A percentile compares a stretch with the other conserved stretches of the same genome.
These are phyloP conservation scores for Bungarus multicinctus DNA, from an alignment of 2,113 vertebrate species.

Conservation along the genomic window DNA sequence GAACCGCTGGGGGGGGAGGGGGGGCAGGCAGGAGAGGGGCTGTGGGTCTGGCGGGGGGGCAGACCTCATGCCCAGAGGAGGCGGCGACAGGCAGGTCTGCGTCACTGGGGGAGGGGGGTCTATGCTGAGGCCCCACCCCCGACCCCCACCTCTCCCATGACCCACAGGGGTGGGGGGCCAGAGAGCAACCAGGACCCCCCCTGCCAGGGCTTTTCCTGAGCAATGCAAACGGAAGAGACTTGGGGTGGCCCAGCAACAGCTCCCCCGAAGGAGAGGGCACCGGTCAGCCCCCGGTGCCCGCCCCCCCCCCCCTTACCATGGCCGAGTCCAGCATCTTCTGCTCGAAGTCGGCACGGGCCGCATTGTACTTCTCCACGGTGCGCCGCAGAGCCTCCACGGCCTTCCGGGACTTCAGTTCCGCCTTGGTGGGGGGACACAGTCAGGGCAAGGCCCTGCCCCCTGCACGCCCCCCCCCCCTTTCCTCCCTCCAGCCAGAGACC, in stretches of 20 bases:
- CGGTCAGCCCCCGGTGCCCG: not conserved
- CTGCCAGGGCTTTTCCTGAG: not conserved
- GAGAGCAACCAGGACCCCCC: not conserved
- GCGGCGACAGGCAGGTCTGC: too few relatives aligned
- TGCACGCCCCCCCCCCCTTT: not conserved
- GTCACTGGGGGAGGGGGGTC: too few relatives aligned
- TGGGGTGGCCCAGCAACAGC: too few relatives aligned
- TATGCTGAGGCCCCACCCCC: not conserved
- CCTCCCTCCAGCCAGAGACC: not conserved
- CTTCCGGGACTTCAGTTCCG: constrained; percentile 92
- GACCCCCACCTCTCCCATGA: not conserved
- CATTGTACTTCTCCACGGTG: constrained; percentile 88
- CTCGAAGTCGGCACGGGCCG: constrained; percentile 86
- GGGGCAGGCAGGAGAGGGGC: accelerated
- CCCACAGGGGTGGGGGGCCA: not conserved
- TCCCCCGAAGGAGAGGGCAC: too few relatives aligned
- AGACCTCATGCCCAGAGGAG: not conserved
- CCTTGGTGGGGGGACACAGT: constrained; percentile 62
- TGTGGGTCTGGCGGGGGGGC: not conserved
- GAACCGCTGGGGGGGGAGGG: constrained; percentile 74
- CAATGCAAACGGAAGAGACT: not conserved
- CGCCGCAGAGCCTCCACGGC: constrained; percentile 79
- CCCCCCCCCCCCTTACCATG: constrained; percentile 66
- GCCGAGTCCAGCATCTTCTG: constrained; percentile 92
- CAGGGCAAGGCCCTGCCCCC: not conserved